phyloP scores from a whole-genome alignment of 2,888 invertebrate genomes.

The Nomada fucata region DNA sequence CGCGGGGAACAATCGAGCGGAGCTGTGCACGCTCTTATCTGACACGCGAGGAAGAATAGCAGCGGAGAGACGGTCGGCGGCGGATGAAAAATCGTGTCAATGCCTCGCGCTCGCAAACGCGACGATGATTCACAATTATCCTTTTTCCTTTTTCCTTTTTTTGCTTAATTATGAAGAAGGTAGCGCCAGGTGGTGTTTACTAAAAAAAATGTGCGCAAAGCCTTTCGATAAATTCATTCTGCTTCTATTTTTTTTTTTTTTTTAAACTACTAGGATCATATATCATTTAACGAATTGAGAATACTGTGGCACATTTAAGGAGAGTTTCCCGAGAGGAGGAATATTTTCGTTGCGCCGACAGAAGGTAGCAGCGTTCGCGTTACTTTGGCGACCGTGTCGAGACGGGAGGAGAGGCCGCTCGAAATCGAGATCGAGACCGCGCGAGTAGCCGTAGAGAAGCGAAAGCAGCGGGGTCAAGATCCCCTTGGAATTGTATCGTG shows the following conservation, averaged over 20 bases:
- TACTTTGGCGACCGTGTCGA: conserved; percentile 10
- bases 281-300: too few relatives aligned
- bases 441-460: conserved; percentile 6
- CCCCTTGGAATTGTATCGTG: conserved; percentile 37
- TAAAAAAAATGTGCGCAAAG: too few relatives aligned
- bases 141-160: background rate
- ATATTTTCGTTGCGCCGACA: too few relatives aligned
- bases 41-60: conserved; percentile 1
- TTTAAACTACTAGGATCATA: too few relatives aligned
- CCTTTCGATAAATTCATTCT: too few relatives aligned
- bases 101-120: conserved; percentile 54
- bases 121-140: background rate
- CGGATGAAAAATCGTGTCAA: conserved; percentile 67
- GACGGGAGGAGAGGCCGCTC: conserved; percentile 1
- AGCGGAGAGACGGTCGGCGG: background rate
- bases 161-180: background rate
- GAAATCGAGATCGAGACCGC: conserved; percentile 11
- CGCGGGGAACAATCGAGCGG: conserved; percentile 33
- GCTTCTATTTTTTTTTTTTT: too few relatives aligned
- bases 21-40: conserved; percentile 15
- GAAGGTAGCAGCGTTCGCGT: conserved; percentile 1
- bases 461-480: conserved; percentile 42
- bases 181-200: too few relatives aligned
- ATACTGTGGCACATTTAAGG: too few relatives aligned
- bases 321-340: too few relatives aligned